Evolutionary conservation across 2,888 invertebrate species (phyloP).

Genomic region (Cheilosia vernalis): DNA sequence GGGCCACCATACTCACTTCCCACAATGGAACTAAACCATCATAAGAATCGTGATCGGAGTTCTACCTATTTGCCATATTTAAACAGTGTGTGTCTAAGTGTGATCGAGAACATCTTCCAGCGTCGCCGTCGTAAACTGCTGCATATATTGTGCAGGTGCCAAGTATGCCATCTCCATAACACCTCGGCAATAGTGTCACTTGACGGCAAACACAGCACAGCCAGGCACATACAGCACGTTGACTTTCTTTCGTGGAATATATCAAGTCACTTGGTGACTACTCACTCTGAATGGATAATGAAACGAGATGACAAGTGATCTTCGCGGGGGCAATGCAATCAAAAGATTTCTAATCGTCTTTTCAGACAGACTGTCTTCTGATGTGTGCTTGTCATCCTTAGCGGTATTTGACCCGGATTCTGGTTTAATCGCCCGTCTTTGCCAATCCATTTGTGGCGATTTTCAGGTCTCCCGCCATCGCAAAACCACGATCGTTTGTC

Average conservation of each 20-base stretch:
- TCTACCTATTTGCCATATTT: slow-evolving; percentile 42
- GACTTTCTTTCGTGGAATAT: slow-evolving; percentile 74
- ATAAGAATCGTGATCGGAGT: slow-evolving; percentile 63
- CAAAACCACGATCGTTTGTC: neutral
- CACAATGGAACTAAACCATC: slow-evolving; percentile 1
- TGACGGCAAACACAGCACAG: slow-evolving; percentile 50
- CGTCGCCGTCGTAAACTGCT: slow-evolving; percentile 13
- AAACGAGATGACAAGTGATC: slow-evolving; percentile 72
- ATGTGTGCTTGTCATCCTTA: slow-evolving; percentile 62
- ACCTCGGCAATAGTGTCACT: slow-evolving; percentile 69
- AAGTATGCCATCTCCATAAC: slow-evolving; percentile 68
- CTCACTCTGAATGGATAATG: slow-evolving; percentile 68
- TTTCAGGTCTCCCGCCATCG: slow-evolving; percentile 25
- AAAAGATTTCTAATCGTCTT: slow-evolving; percentile 64
- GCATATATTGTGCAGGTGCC: slow-evolving; percentile 53
- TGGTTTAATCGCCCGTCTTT: slow-evolving; percentile 27
- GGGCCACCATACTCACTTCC: slow-evolving; percentile 19
- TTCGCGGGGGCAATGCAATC: slow-evolving; percentile 43
- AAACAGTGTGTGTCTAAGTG: slow-evolving; percentile 46
- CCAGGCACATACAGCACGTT: slow-evolving; percentile 36
- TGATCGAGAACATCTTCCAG: slow-evolving; percentile 45
- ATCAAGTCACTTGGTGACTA: slow-evolving; percentile 51
- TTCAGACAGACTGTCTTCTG: slow-evolving; percentile 8
- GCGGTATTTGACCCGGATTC: slow-evolving; percentile 70
- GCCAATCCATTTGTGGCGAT: slow-evolving; percentile 59